A percentile compares a stretch with the other conserved stretches of the same genome.
Evolutionary conservation across 1,140 invertebrate species (phyloP).

Genomic region (Euglossa dilemma): DNA sequence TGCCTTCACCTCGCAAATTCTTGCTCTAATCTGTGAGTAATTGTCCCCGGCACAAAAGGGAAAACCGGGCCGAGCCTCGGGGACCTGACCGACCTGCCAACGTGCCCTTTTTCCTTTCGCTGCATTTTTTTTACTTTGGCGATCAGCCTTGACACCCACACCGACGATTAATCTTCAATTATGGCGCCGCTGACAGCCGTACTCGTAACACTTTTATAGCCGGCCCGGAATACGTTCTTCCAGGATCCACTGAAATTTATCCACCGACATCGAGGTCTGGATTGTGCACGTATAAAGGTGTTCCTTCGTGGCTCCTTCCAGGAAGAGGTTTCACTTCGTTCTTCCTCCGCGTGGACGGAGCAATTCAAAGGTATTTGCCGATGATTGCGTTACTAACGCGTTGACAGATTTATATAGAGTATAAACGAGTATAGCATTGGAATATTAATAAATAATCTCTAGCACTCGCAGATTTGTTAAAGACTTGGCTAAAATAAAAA

Average conservation of each 20-base stretch:
- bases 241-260: conserved; percentile 37
- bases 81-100: conserved; percentile 44
- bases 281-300: conserved; percentile 5
- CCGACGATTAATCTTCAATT: conserved; percentile 75
- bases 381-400: not conserved
- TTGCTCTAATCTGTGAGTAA: conserved; percentile 77
- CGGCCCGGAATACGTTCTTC: conserved; percentile 9
- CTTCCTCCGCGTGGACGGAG: too few species aligned
- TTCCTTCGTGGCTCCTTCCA: not conserved
- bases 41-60: conserved; percentile 70
- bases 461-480: too few species aligned
- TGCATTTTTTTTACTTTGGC: conserved; percentile 55
- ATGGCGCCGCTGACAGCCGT: conserved; percentile 69
- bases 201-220: conserved; percentile 74
- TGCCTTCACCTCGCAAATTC: conserved; percentile 73
- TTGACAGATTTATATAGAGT: too few species aligned
- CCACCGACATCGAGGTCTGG: not conserved
- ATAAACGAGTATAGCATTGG: too few species aligned
- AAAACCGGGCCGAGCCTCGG: conserved; percentile 45
- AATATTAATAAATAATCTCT: too few species aligned
- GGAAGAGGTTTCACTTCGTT: not conserved
- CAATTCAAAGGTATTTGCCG: not conserved
- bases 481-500: too few species aligned
- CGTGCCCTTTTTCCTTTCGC: conserved; percentile 39
- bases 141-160: conserved; percentile 58